Conservation (phyloP, 2,797 vertebrate genomes). For the Ceryle rudis region DNA sequence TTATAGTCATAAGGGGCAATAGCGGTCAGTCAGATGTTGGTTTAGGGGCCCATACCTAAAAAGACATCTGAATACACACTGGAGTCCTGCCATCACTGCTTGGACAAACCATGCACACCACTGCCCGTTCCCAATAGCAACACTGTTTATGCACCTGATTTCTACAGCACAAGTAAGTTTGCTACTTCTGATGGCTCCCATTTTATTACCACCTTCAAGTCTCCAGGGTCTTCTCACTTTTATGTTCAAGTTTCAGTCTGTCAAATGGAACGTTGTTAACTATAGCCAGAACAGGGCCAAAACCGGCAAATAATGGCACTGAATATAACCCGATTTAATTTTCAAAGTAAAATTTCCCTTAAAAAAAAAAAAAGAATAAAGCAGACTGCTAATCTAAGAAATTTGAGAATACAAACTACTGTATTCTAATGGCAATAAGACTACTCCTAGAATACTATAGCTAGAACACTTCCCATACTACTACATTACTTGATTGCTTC, state of each 20-base stretch:
- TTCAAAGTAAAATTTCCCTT: background rate
- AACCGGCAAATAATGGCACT: background rate
- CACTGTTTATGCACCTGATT: background rate
- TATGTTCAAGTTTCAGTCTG: background rate
- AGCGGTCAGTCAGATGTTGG: background rate
- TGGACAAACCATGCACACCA: fast-evolving
- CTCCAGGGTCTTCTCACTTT: background rate
- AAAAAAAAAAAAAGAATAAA: background rate
- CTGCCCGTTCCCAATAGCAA: background rate
- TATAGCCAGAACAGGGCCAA: background rate
- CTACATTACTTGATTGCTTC: background rate
- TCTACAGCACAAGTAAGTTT: background rate
- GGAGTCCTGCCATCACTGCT: background rate
- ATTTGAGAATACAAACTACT: background rate
- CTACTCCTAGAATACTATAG: background rate
- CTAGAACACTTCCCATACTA: background rate
- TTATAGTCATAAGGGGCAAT: background rate
- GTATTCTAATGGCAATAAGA: background rate
- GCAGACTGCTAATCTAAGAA: background rate
- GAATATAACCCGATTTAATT: background rate
- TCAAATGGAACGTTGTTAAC: background rate
- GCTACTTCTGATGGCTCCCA: background rate
- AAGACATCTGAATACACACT: background rate
- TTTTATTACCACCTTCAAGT: background rate
- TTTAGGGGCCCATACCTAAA: background rate